Conservation (phyloP, 2,113 vertebrate species). For the Chlamydotis undulata region DNA sequence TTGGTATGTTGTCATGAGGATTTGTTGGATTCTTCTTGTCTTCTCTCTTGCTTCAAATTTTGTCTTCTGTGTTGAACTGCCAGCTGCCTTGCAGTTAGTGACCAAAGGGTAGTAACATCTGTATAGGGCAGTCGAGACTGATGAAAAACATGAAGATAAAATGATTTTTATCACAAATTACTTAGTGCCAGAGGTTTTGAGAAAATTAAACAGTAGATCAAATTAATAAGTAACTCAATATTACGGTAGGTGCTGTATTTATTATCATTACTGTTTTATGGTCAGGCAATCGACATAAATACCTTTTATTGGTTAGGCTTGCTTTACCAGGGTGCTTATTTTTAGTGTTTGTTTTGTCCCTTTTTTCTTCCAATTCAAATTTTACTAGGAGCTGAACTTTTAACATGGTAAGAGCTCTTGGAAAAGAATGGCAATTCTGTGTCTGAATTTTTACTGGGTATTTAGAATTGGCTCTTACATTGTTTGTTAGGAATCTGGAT, state of each 20-base stretch:
- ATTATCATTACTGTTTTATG: slow-evolving; percentile 8
- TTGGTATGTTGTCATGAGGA: background rate
- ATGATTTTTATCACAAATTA: slow-evolving; percentile 14
- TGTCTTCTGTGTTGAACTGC: background rate
- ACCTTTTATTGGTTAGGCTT: background rate
- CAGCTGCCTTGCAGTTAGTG: background rate
- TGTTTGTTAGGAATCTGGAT: background rate
- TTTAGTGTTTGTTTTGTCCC: background rate
- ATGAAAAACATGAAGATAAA: slow-evolving; percentile 17
- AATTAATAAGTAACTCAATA: slow-evolving; percentile 38
- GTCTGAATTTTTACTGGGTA: background rate
- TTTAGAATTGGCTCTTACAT: background rate
- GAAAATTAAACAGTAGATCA: slow-evolving; percentile 5
- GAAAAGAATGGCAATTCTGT: background rate
- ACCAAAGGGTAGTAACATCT: background rate
- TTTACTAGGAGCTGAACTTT: background rate
- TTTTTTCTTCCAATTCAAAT: background rate
- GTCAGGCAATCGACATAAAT: background rate
- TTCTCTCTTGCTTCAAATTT: background rate
- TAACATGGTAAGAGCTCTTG: background rate
- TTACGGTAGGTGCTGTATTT: background rate
- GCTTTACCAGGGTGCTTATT: background rate
- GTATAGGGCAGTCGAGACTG: background rate
- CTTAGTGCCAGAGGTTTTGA: background rate
- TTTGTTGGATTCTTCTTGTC: background rate